Conservation (phyloP, 1,140 invertebrate genomes). For the Mylabris phalerata region DNA sequence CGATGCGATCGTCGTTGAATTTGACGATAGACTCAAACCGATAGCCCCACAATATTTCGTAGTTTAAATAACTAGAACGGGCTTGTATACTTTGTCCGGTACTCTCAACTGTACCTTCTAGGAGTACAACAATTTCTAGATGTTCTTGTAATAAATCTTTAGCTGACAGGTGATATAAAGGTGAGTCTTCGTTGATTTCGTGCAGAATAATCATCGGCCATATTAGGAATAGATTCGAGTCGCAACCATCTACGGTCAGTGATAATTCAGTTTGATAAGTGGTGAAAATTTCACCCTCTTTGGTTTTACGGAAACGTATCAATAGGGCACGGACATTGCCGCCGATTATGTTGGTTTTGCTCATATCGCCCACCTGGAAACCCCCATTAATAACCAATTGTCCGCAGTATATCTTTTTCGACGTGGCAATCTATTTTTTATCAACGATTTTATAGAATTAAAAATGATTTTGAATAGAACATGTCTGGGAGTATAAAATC, state of each 20-base stretch:
- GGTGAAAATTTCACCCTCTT: conserved; percentile 76
- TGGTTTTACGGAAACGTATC: conserved; percentile 79
- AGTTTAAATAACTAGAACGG: neutral
- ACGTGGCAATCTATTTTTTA: too few species aligned
- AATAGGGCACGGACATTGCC: conserved; percentile 82
- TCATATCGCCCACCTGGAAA: conserved; percentile 86
- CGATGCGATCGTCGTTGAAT: conserved; percentile 86
- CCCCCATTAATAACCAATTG: too few species aligned
- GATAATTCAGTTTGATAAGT: conserved; percentile 63
- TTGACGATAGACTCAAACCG: conserved; percentile 78
- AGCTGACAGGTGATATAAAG: conserved; percentile 81
- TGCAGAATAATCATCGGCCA: conserved; percentile 89
- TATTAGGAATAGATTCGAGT: conserved; percentile 82
- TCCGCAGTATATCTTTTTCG: too few species aligned
- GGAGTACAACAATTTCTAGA: conserved; percentile 85
- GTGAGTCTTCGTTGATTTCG: conserved; percentile 68
- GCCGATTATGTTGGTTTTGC: conserved; percentile 93
- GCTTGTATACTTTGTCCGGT: neutral
- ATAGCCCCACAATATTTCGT: conserved; percentile 82
- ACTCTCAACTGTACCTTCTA: neutral
- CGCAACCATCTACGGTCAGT: conserved; percentile 65
- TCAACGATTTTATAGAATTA: too few species aligned
- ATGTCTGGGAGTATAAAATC: too few species aligned
- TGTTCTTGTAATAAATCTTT: conserved; percentile 80
- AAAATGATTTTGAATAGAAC: too few species aligned